Evolutionary conservation across 2,888 invertebrate genomes (phyloP).

Genomic region (Helobdella robusta): DNA sequence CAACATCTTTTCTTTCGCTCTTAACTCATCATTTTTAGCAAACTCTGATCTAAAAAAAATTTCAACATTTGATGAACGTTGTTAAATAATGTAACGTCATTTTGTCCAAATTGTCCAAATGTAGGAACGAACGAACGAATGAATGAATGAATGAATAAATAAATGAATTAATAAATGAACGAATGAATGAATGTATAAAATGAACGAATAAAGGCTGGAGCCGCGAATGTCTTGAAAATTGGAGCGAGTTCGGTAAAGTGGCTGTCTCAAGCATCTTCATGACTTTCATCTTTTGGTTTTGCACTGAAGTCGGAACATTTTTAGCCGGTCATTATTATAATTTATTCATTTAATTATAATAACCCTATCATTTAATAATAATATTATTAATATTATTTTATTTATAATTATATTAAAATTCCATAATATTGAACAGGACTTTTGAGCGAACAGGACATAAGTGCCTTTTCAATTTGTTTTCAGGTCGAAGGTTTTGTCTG

Average conservation of each 20-base stretch:
- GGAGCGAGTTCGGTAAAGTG: constrained; percentile 33
- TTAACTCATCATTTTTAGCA: no score
- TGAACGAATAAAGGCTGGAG: constrained; percentile 33
- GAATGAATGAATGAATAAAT: no score
- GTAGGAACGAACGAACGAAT: no score
- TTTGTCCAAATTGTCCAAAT: no score
- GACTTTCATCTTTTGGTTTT: constrained; percentile 38
- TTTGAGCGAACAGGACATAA: constrained; percentile 32
- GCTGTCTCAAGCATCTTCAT: constrained; percentile 34
- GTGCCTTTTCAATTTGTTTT: constrained; percentile 35
- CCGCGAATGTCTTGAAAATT: constrained; percentile 35
- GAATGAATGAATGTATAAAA: no score
- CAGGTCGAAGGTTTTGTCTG: constrained; percentile 38
- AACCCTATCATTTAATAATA: neutral
- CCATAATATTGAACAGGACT: constrained; percentile 26
- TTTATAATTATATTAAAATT: neutral
- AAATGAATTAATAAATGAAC: no score
- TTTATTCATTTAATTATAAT: neutral
- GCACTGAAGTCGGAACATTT: constrained; percentile 37
- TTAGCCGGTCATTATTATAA: constrained; percentile 31
- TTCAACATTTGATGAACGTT: no score
- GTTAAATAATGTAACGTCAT: no score
- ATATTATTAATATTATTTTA: neutral
- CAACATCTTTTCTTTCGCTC: no score
- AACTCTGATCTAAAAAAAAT: no score